Conservation (phyloP, 2,888 invertebrate species). For the Lepidochrysops patricia region DNA sequence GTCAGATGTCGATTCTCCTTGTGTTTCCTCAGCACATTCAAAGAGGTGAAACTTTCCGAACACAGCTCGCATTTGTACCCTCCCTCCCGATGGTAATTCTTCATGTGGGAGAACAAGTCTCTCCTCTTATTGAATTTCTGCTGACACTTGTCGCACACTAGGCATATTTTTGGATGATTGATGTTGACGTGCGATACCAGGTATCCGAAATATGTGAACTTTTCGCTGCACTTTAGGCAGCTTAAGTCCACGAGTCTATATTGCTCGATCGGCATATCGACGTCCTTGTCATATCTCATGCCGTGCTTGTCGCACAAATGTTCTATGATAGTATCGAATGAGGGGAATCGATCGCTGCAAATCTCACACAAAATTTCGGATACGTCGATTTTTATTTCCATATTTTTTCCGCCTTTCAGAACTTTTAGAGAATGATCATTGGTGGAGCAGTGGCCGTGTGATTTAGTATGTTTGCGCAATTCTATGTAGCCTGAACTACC, state of each 20-base stretch:
- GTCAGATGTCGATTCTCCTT: conserved; percentile 54
- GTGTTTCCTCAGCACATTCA: conserved; percentile 59
- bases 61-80: conserved; percentile 59
- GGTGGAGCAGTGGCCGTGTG: conserved; percentile 53
- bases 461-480: conserved; percentile 50
- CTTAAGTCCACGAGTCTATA: conserved; percentile 49
- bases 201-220: conserved; percentile 58
- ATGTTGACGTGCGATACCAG: conserved; percentile 59
- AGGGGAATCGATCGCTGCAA: conserved; percentile 41
- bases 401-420: conserved; percentile 58
- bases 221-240: conserved; percentile 49
- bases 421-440: conserved; percentile 58
- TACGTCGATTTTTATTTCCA: conserved; percentile 64
- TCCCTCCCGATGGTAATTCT: conserved; percentile 63
- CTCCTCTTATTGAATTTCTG: conserved; percentile 62
- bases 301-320: conserved; percentile 50
- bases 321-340: conserved; percentile 40
- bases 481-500: conserved; percentile 47
- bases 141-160: conserved; percentile 57
- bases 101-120: conserved; percentile 60
- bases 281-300: conserved; percentile 46
- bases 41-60: conserved; percentile 47
- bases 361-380: conserved; percentile 51
- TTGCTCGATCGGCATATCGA: conserved; percentile 62
- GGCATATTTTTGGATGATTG: conserved; percentile 57